Evolutionary conservation across 2,797 vertebrate species (phyloP), one percentile per base, ranked within the genome.

Genomic region (Manis crassicaudata): DNA sequence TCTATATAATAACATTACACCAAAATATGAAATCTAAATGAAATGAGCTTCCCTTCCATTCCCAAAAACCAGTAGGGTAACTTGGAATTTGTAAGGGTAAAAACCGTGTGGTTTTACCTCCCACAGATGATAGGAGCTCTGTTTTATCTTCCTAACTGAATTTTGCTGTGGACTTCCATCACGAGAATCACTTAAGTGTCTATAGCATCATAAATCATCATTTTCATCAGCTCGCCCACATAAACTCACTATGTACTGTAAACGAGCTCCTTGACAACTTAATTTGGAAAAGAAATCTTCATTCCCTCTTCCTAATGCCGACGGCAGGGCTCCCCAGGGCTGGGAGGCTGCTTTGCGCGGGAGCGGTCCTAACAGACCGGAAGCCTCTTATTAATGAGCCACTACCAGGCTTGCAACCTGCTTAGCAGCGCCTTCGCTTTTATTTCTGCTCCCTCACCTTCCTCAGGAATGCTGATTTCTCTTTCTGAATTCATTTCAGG

Each of bases 251-350:
- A 81, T 93, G 88, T 83, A 63, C 43, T 60, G 46, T 91, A 98
- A 97, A 84, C 73, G 70, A 58, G 91, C 76, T 97, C 35, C 77
- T 21, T 97, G 97, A 96, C 94, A 98, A 88, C 92, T 96, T 98
- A 82, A 97, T 89, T 84, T 95, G 73, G 32, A n/a, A 94, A 95
- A 97, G 91, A 96, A 96, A 97, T 93, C 88, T 96, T 94, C 87
- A 21, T 97, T 92, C 82, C 50, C 35, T 87, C 63, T 86, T 80
- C 70, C 43, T 73, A 82, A 75, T 90, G 94, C 88, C 76, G 87
- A 2, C 21, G 40, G 76, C 92, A 81, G 63, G 97, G 76, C 92
- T 95, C 92, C 97, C 94, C 21, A 40, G 91, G 58, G 91, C 56
- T 56, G 58, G 14, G 72, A 29, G 0, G 37, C 72, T 21, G 23